A percentile compares a stretch with the other conserved stretches of the same genome.
Evolutionary conservation across 2,797 vertebrate genomes (phyloP).

Genomic region (Pelochelys cantorii): DNA sequence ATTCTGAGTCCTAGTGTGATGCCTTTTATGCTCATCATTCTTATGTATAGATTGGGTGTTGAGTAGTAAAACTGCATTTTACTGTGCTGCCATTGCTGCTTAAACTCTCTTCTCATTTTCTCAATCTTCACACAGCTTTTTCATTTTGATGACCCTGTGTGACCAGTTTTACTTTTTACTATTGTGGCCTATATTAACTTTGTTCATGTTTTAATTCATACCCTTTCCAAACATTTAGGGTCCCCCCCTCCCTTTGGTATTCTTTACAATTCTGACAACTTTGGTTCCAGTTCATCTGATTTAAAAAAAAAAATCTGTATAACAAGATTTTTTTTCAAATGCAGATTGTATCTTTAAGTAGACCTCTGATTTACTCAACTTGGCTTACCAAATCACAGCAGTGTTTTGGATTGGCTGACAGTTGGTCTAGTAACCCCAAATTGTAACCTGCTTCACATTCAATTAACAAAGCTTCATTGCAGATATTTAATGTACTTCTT

Average conservation of each 20-base stretch:
- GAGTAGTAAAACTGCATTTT: conserved; percentile 71
- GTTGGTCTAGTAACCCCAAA: conserved; percentile 68
- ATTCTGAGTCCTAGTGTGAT: conserved; percentile 45
- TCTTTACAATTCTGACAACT: conserved; percentile 49
- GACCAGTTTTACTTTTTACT: conserved; percentile 74
- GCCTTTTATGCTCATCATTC: conserved; percentile 64
- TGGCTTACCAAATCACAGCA: conserved; percentile 64
- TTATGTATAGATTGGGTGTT: conserved; percentile 39
- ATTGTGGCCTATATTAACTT: conserved; percentile 73
- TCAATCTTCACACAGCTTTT: conserved; percentile 68
- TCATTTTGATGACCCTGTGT: conserved; percentile 72
- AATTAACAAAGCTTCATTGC: conserved; percentile 64
- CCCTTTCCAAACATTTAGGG: conserved; percentile 81
- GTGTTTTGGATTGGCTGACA: conserved; percentile 66
- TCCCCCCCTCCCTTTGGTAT: conserved; percentile 17
- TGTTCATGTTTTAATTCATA: conserved; percentile 75
- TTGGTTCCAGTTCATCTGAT: conserved; percentile 75
- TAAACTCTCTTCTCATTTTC: conserved; percentile 64
- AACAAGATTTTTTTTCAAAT: conserved; percentile 72
- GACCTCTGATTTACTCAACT: conserved; percentile 70
- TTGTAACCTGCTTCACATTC: conserved; percentile 51
- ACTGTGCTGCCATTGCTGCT: conserved; percentile 75
- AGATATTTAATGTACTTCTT: conserved; percentile 47
- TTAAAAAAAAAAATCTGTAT: conserved; percentile 30
- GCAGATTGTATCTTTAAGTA: conserved; percentile 79